phyloP scores from a whole-genome alignment of 2,113 vertebrate species.

The Mesocricetus auratus region DNA sequence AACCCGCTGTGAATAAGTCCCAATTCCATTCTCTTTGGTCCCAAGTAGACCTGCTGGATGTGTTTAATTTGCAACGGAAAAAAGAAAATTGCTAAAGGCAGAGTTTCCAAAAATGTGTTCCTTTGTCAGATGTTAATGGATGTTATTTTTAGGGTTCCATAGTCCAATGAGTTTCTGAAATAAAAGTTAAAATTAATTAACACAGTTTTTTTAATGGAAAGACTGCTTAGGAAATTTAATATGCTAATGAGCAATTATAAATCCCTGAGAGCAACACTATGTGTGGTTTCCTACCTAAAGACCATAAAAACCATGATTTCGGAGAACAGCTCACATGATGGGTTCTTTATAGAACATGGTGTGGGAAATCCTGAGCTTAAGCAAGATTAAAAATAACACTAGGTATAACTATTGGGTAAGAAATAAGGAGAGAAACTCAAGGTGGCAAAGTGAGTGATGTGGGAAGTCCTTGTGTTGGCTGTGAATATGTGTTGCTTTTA shows the following conservation, averaged over 20 bases:
- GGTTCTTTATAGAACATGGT: constrained; percentile 41
- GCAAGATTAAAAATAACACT: neutral
- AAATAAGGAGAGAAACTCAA: neutral
- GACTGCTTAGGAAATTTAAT: constrained; percentile 66
- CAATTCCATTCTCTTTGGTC: constrained; percentile 48
- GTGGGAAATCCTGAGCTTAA: neutral
- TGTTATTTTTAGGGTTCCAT: constrained; percentile 75
- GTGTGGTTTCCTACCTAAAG: constrained; percentile 42
- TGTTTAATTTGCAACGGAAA: constrained; percentile 74
- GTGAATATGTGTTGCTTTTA: too few species aligned
- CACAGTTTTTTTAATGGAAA: constrained; percentile 65
- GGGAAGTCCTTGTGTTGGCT: too few species aligned
- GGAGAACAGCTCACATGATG: neutral
- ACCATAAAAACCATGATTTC: constrained; percentile 47
- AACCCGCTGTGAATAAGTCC: constrained; percentile 45
- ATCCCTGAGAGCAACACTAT: constrained; percentile 45
- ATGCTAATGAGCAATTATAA: constrained; percentile 70
- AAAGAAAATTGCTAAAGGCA: constrained; percentile 75
- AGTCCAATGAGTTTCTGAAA: constrained; percentile 74
- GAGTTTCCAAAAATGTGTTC: constrained; percentile 77
- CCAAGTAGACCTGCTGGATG: constrained; percentile 54
- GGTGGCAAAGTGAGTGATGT: neutral
- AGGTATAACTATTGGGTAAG: neutral
- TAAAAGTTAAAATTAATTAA: constrained; percentile 80
- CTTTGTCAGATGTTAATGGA: constrained; percentile 76